These are phyloP conservation scores for Andrena dorsata DNA, from an alignment of 2,888 invertebrate species.

Conservation along the genomic window DNA sequence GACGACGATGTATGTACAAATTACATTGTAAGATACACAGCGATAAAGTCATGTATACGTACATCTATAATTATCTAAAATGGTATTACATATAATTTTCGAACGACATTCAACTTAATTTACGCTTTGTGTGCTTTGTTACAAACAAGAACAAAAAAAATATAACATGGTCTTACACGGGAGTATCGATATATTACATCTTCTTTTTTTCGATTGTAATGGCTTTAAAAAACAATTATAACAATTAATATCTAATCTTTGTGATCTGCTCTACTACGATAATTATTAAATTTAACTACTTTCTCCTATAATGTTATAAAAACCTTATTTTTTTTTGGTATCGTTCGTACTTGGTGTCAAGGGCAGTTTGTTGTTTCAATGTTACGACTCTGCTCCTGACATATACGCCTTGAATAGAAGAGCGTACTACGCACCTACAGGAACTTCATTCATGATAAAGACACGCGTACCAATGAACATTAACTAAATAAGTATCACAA, in stretches of 20 bases:
- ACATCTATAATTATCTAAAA: slow-evolving; percentile 74
- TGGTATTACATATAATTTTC: slow-evolving; percentile 68
- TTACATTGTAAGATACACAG: slow-evolving; percentile 82
- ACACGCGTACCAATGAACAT: slow-evolving; percentile 45
- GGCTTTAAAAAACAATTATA: slow-evolving; percentile 70
- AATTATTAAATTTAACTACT: slow-evolving; percentile 69
- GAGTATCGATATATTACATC: slow-evolving; percentile 72
- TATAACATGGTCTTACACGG: slow-evolving; percentile 66
- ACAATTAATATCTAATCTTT: slow-evolving; percentile 69
- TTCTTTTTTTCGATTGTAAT: slow-evolving; percentile 59
- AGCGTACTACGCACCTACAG: slow-evolving; percentile 57
- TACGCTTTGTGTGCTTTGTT: slow-evolving; percentile 64
- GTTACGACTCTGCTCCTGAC: slow-evolving; percentile 72
- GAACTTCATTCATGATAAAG: slow-evolving; percentile 65
- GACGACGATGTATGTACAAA: slow-evolving; percentile 82
- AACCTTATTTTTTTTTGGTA: slow-evolving; percentile 66
- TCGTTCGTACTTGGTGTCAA: slow-evolving; percentile 66
- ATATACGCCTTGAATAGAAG: slow-evolving; percentile 45
- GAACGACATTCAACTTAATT: slow-evolving; percentile 72
- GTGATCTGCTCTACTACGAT: slow-evolving; percentile 66
- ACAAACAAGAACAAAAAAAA: slow-evolving; percentile 65
- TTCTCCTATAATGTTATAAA: slow-evolving; percentile 71
- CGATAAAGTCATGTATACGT: slow-evolving; percentile 79
- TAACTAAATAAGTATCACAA: slow-evolving; percentile 54
- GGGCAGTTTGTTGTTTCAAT: slow-evolving; percentile 79